Evolutionary conservation across 2,113 vertebrate species (phyloP), one percentile per base, ranked within the genome.

Genomic region (Anarrhichthys ocellatus): DNA sequence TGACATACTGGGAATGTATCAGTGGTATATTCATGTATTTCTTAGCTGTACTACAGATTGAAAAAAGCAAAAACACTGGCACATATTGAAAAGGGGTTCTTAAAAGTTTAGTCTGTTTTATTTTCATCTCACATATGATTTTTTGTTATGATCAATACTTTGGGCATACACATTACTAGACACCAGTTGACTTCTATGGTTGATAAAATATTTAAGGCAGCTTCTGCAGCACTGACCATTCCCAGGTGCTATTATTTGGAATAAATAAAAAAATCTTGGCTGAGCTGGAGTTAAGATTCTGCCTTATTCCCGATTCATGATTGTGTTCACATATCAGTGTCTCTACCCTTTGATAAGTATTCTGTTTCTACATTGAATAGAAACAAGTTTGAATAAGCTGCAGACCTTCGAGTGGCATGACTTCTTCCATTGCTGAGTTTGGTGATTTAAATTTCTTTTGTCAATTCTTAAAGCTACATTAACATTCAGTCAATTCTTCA

Each of bases 161-260:
- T 67, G 27, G 38, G 56, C 54, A 71, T 38, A 59, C 48, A 69
- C 54, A 68, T 67, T 40, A 68, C 11, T 54, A 48, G 40, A 58
- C 64, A 69, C 72, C 27, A 64, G 70, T 73, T 76, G 54, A 82
- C 52, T 82, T 84, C 73, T 77, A 78, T 63, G 56, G 63, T 36
- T 77, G 63, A 84, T 88, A 58, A 70, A 87, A 81, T 83, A 86
- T 86, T 88, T 70, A 81, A 73, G 59, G 20, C 66, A 52, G 34
- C 62, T 52, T 40, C 81, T 74, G 44, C 40, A 63, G 78, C 62
- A 22, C 64, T 6, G 34, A 69, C 56, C 42, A 34, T 15, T 59
- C 61, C 73, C 62, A 59, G 64, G 50, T 79, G 71, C 69, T 61
- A 66, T 74, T 76, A 86, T 70, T 24, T 82, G 46, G 63, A 81